Conservation (phyloP, 2,888 invertebrate genomes). For the Ophion slaviceki region DNA sequence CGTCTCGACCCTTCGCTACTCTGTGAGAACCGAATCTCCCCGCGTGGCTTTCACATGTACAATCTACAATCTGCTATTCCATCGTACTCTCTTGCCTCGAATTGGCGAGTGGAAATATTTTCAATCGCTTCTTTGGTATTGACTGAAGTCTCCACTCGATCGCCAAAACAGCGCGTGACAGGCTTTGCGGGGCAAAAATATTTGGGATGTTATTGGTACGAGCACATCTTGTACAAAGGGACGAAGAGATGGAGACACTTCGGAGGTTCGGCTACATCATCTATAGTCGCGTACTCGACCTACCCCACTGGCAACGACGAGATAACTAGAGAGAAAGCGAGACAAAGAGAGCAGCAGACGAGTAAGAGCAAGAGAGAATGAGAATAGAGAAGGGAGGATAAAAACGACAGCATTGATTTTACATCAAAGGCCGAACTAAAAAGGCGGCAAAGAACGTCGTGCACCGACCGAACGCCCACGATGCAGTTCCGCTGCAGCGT, state of each 20-base stretch:
- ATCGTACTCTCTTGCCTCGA: background rate
- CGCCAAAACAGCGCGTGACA: background rate
- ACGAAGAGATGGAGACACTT: constrained; percentile 36
- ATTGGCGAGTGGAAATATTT: constrained; percentile 12
- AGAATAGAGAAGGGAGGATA: constrained; percentile 72
- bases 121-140: constrained; percentile 7
- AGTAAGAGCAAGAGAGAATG: constrained; percentile 77
- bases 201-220: constrained; percentile 58
- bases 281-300: constrained; percentile 76
- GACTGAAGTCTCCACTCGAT: background rate
- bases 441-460: constrained; percentile 81
- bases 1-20: constrained; percentile 19
- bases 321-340: constrained; percentile 67
- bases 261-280: constrained; percentile 61
- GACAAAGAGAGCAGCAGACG: constrained; percentile 72
- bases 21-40: constrained; percentile 14
- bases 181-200: constrained; percentile 39
- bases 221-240: constrained; percentile 36
- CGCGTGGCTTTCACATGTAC: background rate
- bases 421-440: constrained; percentile 82
- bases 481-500: constrained; percentile 76
- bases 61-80: background rate
- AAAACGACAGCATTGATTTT: constrained; percentile 82
- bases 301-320: constrained; percentile 75
- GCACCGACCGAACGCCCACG: constrained; percentile 80